phyloP scores from a whole-genome alignment of 1,140 invertebrate species.

The Tetragonula clypearis region DNA sequence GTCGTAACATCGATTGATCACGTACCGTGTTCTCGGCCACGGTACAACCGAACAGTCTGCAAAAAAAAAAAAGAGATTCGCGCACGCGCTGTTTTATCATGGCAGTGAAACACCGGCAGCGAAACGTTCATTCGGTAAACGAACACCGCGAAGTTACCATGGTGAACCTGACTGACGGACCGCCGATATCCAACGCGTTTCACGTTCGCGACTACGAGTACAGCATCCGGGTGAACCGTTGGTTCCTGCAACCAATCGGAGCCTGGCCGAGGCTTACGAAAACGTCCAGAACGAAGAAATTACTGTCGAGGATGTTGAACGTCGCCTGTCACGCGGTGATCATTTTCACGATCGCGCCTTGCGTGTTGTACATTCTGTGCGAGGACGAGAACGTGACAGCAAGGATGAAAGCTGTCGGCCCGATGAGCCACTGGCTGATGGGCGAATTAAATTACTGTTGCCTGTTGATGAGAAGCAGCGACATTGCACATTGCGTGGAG shows the following conservation, averaged over 20 bases:
- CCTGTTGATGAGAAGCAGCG: constrained; percentile 43
- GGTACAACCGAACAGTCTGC: background rate
- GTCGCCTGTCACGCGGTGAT: constrained; percentile 39
- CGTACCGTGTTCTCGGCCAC: background rate
- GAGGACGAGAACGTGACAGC: constrained; percentile 55
- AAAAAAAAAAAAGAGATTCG: background rate
- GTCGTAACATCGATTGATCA: background rate
- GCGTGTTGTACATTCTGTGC: constrained; percentile 49
- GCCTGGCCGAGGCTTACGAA: constrained; percentile 26
- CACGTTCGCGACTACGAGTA: constrained; percentile 34
- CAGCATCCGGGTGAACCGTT: constrained; percentile 51
- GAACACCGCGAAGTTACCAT: constrained; percentile 14
- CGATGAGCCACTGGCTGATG: constrained; percentile 71
- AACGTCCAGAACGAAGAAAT: background rate
- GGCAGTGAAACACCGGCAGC: background rate
- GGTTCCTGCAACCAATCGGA: constrained; percentile 56
- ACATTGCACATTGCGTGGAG: constrained; percentile 61
- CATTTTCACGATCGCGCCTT: constrained; percentile 40
- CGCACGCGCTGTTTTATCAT: constrained; percentile 35
- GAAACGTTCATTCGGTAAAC: background rate
- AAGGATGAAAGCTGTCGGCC: constrained; percentile 67
- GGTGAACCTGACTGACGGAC: background rate
- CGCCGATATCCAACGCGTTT: background rate
- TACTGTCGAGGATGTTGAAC: background rate
- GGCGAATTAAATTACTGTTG: constrained; percentile 69